phyloP scores from a whole-genome alignment of 2,888 invertebrate species.

The Diadegma fenestrale region DNA sequence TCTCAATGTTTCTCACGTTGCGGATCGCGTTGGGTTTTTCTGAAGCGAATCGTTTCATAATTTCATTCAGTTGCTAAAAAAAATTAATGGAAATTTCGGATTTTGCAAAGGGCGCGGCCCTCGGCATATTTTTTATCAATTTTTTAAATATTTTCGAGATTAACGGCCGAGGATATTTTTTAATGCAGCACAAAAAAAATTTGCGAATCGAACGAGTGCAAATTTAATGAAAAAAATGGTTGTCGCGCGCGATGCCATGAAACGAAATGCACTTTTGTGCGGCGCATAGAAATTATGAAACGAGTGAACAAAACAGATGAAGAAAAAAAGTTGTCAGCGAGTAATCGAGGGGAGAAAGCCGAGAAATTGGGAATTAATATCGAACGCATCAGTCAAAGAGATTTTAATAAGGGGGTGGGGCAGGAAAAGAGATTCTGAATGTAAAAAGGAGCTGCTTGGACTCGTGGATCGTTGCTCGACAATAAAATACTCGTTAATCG shows the following conservation, averaged over 20 bases:
- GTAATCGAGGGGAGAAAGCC: slow-evolving; percentile 54
- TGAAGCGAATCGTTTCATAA: no score
- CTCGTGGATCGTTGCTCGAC: slow-evolving; percentile 69
- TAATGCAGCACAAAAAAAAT: not conserved
- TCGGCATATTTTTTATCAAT: no score
- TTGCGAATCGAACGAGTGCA: not conserved
- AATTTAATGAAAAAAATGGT: not conserved
- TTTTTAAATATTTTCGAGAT: no score
- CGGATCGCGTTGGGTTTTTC: no score
- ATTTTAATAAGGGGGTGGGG: not conserved
- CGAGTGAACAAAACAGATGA: not conserved
- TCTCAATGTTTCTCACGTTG: not conserved
- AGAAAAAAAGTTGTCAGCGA: slow-evolving; percentile 28
- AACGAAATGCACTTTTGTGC: not conserved
- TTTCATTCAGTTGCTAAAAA: no score
- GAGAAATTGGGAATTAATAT: slow-evolving; percentile 57
- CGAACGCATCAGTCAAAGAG: slow-evolving; percentile 31
- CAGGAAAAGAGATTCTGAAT: slow-evolving; percentile 12
- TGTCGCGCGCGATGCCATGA: no score
- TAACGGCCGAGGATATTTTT: no score
- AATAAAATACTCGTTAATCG: slow-evolving; percentile 77
- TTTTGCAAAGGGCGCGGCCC: no score
- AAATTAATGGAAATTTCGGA: no score
- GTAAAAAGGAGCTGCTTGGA: slow-evolving; percentile 9
- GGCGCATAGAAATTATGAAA: not conserved